Conservation (phyloP, 64 coral and sea anemone species). For the Platygyra sinensis region DNA sequence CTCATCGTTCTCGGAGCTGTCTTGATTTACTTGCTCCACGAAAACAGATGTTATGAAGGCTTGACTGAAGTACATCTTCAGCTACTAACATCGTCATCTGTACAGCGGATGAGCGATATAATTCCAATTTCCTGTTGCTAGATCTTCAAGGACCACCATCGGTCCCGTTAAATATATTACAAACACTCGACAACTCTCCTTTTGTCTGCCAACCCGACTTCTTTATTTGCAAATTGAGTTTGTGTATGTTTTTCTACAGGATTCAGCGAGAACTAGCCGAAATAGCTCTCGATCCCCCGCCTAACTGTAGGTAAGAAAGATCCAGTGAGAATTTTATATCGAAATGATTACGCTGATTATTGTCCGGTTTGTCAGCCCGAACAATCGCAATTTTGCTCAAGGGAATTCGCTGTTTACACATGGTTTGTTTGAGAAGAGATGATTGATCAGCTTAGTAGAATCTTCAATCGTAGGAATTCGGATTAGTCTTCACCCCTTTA, state of each 20-base stretch:
- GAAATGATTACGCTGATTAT: neutral
- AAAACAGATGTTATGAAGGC: neutral
- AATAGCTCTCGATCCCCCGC: slow-evolving; percentile 88
- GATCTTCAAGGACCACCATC: neutral
- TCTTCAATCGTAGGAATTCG: neutral
- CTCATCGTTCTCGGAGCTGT: neutral
- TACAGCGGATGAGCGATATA: neutral
- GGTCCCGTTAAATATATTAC: neutral
- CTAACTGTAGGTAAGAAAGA: slow-evolving; percentile 88
- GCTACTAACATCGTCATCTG: neutral
- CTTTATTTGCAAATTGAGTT: neutral
- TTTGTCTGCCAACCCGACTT: neutral
- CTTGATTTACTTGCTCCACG: neutral
- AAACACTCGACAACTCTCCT: neutral
- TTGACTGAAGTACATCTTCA: neutral
- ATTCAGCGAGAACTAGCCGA: slow-evolving; percentile 90
- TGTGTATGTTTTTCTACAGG: slow-evolving; percentile 39
- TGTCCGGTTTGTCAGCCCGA: neutral
- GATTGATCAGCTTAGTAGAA: neutral
- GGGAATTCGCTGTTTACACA: slow-evolving; percentile 4
- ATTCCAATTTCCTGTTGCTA: neutral
- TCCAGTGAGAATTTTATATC: neutral
- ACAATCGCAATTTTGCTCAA: neutral
- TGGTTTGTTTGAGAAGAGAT: neutral
- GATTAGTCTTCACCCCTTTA: neutral